Conservation (phyloP, 2,888 invertebrate genomes). For the Helicoverpa assulta region DNA sequence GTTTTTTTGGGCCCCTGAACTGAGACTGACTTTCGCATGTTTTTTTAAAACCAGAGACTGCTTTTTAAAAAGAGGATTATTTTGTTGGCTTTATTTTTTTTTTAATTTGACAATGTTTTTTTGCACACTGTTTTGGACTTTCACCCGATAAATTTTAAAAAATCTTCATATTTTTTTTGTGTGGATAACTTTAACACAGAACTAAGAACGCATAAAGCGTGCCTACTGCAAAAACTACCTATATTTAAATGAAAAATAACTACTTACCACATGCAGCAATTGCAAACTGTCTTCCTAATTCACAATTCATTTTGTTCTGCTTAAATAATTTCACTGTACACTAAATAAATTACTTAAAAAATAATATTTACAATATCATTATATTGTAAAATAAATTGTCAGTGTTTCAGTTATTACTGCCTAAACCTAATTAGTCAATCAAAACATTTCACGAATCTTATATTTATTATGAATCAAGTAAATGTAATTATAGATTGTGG, state of each 20-base stretch:
- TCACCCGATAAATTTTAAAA: too few species aligned
- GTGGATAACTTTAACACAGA: too few species aligned
- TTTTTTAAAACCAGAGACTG: too few species aligned
- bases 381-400: not conserved
- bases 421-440: not conserved
- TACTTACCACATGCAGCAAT: conserved; percentile 34
- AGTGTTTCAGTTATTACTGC: not conserved
- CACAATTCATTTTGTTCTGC: conserved; percentile 9
- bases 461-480: not conserved
- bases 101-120: too few species aligned
- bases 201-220: too few species aligned
- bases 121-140: too few species aligned
- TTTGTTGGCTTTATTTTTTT: too few species aligned
- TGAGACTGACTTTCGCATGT: too few species aligned
- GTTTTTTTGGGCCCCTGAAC: not conserved
- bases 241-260: not conserved
- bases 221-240: too few species aligned
- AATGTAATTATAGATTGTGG: not conserved
- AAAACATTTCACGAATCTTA: not conserved
- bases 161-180: too few species aligned
- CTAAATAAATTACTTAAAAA: not conserved
- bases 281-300: conserved; percentile 13
- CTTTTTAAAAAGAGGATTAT: too few species aligned
- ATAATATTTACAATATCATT: not conserved
- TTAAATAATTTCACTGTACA: not conserved